These are phyloP conservation scores for Pogonomyrmex californicus DNA, from an alignment of 1,140 invertebrate species.

Conservation along the genomic window DNA sequence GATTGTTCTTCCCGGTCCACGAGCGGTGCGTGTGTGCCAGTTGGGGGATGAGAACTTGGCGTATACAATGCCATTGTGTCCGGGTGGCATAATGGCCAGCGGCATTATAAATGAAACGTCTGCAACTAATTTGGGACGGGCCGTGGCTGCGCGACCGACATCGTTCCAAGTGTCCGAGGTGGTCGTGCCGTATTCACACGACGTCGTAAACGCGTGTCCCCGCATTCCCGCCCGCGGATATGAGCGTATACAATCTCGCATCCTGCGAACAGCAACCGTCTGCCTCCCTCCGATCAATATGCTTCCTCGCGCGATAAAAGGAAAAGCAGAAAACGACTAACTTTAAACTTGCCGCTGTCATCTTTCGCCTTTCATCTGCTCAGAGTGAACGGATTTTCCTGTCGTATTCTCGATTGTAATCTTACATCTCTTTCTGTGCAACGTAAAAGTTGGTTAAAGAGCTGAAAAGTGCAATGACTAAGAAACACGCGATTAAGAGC, in stretches of 20 bases:
- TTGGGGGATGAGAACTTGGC: constrained; percentile 61
- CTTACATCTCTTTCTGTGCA: background rate
- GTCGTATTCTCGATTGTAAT: constrained; percentile 4
- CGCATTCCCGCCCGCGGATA: background rate
- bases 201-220: constrained; percentile 22
- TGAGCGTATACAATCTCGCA: background rate
- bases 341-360: background rate
- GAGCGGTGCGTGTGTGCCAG: constrained; percentile 53
- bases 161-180: constrained; percentile 50
- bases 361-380: background rate
- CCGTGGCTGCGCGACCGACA: constrained; percentile 69
- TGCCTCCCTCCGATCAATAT: constrained; percentile 33
- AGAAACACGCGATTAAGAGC: background rate
- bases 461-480: background rate
- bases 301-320: background rate
- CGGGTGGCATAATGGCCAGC: constrained; percentile 80
- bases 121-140: constrained; percentile 85
- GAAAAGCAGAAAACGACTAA: constrained; percentile 28
- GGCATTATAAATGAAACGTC: constrained; percentile 85
- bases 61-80: constrained; percentile 81
- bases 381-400: too few species aligned
- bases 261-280: constrained; percentile 26
- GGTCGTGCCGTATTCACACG: constrained; percentile 63
- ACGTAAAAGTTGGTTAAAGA: background rate
- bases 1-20: constrained; percentile 73